Evolutionary conservation across 2,888 invertebrate genomes (phyloP), one percentile per base, ranked within the genome.

Genomic region (Sarcophaga variegata): DNA sequence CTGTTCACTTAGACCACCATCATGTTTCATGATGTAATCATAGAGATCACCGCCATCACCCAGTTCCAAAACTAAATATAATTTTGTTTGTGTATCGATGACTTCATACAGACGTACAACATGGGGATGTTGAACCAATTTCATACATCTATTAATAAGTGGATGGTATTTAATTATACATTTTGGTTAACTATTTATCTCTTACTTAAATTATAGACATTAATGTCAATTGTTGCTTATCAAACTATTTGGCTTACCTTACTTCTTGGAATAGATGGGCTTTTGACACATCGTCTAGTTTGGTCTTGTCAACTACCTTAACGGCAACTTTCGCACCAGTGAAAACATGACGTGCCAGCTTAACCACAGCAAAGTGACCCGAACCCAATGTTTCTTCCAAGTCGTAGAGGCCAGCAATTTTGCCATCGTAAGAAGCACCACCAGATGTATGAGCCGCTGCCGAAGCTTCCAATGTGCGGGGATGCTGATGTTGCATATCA

Each of bases 21-120:
- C 98, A 94, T 99, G 98, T 92, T 97, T 96, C 97, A 99, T 98
- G 91, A 99, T 99, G 94, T 99, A 99, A 94, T 99, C 99, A 94
- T 99, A 99, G 91, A 99, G 96, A 94, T 99, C 99, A 70, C 99
- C 99, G 72, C 99, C 99, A 94, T 99, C 99, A 20, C 99, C 99
- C 91, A 99, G 94, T 94, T 99, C 99, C 92, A 99, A 95, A 93
- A 99, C 99, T 93, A 98, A 95, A 94, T 98, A 98, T 91, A 99
- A 95, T 94, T 99, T 99, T 88, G 99, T 99, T 93, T 98, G 98
- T 60, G 99, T 99, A 94, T 99, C 99, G 92, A 99, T 99, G 88
- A 99, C 99, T 95, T 99, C 99, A 94, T 99, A 99, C 74, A 99
- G 95, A 81, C 99, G 95, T 70, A 99, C 99, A 63, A 99, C 99